Evolutionary conservation across 2,888 invertebrate genomes (phyloP).

Genomic region (Clunio marinus): DNA sequence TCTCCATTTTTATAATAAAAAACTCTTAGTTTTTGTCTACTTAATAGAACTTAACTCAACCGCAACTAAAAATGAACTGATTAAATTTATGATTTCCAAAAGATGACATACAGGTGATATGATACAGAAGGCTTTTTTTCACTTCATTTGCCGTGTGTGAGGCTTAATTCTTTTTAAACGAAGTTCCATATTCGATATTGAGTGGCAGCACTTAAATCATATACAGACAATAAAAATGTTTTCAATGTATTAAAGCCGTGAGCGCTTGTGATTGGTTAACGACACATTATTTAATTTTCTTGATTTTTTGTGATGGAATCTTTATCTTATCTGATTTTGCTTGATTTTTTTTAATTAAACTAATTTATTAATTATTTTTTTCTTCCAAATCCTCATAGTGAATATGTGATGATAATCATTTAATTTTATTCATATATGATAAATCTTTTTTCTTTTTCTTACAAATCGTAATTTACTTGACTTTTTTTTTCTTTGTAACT

Average conservation of each 20-base stretch:
- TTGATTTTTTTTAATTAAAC: no score
- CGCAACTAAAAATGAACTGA: slow-evolving; percentile 25
- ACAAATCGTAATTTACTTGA: no score
- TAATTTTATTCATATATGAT: no score
- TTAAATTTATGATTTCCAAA: slow-evolving; percentile 33
- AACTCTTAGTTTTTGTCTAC: background rate
- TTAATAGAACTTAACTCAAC: slow-evolving; percentile 21
- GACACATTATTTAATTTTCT: no score
- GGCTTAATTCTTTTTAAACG: slow-evolving; percentile 17
- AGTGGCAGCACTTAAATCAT: slow-evolving; percentile 24
- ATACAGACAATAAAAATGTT: no score
- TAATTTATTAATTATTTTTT: no score
- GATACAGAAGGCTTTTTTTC: slow-evolving; percentile 4
- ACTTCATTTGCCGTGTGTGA: slow-evolving; percentile 21
- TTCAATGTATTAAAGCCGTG: slow-evolving; percentile 8
- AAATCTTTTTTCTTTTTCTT: no score
- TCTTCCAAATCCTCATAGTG: no score
- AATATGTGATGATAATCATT: no score
- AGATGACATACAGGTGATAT: slow-evolving; percentile 28
- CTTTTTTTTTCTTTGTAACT: no score
- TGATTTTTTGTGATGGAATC: no score
- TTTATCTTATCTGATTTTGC: no score
- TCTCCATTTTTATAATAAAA: slow-evolving; percentile 32
- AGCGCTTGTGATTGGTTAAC: slow-evolving; percentile 17
- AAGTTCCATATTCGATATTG: slow-evolving; percentile 19